Evolutionary conservation across 1,140 invertebrate genomes (phyloP), one percentile per base, ranked within the genome.

Genomic region (Caerostris darwini): DNA sequence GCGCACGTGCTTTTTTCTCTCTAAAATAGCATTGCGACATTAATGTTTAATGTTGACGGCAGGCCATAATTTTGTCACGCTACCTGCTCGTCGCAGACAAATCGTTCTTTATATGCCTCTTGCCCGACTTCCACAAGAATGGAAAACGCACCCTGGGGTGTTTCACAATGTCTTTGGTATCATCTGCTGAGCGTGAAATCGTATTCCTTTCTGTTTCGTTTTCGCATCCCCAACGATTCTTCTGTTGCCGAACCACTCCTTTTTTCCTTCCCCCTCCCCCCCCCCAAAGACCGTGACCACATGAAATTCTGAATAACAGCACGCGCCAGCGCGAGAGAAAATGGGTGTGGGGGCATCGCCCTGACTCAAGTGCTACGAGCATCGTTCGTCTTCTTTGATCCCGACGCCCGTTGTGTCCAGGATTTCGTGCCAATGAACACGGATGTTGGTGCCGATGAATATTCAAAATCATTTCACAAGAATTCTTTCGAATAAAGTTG

Each of bases 121-220:
- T 67, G 17, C 82, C 12, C 56, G 57, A 34, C 58, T 14, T 64
- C 86, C 86, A 88, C 17, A 67, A 88, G 56, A 57, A 88, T 53
- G 59, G 86, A 88, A 88, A 61, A n/a, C n/a, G 14, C 82, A 67
- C 86, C 86, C 50, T 17, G 58, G 50, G 34, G 86, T 67, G 86
- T 88, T 88, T 67, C 86, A 64, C 86, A 88, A 67, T 67, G 53
- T 67, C 86, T 87, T 88, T 50, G 53, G 86, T 88, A 88, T 88
- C 86, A 88, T 88, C 59, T 59, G 50, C 57, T 88, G 59, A 88
- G 86, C 86, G 61, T 87, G 86, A 88, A 88, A 88, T 88, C 6
- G 50, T 88, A 88, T 88, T 87, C 85, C 85, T 61, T 61, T 88
- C 59, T 10, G 12, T 85, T 83, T 85, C 54, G 54, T 34, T 77